Evolutionary conservation across 2,888 invertebrate genomes (phyloP).

Genomic region (Exephanes ischioxanthus): DNA sequence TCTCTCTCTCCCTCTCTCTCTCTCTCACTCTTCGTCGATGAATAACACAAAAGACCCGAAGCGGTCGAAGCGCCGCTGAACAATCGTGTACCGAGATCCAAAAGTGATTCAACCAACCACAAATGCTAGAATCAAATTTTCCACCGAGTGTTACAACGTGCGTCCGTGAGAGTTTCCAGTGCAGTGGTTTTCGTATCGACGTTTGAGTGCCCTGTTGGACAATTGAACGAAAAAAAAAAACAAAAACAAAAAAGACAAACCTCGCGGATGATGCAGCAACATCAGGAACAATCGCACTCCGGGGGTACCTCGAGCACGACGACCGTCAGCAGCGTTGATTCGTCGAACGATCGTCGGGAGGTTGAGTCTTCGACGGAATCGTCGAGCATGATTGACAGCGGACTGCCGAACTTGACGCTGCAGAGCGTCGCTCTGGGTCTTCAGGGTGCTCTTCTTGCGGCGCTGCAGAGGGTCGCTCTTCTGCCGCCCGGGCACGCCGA

Average conservation of each 20-base stretch:
- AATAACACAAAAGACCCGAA: conserved; percentile 4
- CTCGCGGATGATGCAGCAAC: conserved; percentile 75
- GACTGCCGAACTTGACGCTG: conserved; percentile 81
- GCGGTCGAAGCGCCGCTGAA: conserved; percentile 9
- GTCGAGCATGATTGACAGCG: conserved; percentile 67
- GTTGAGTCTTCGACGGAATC: conserved; percentile 70
- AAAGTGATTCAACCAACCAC: neutral
- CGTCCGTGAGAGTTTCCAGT: conserved; percentile 5
- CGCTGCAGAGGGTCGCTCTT: conserved; percentile 93
- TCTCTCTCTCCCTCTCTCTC: neutral
- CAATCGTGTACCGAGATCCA: neutral
- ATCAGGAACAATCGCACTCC: conserved; percentile 71
- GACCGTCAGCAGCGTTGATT: conserved; percentile 53
- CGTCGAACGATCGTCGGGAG: conserved; percentile 74
- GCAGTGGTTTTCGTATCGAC: neutral
- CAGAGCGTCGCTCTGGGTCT: conserved; percentile 93
- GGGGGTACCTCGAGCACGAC: conserved; percentile 65
- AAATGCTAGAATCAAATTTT: neutral
- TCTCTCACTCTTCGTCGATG: neutral
- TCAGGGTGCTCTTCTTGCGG: conserved; percentile 94
- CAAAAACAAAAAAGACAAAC: neutral
- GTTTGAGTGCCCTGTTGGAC: neutral
- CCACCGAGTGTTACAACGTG: conserved; percentile 4
- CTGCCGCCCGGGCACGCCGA: conserved; percentile 93
- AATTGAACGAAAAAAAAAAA: neutral